phyloP scores from a whole-genome alignment of 1,140 invertebrate species.

The Papilio polytes region DNA sequence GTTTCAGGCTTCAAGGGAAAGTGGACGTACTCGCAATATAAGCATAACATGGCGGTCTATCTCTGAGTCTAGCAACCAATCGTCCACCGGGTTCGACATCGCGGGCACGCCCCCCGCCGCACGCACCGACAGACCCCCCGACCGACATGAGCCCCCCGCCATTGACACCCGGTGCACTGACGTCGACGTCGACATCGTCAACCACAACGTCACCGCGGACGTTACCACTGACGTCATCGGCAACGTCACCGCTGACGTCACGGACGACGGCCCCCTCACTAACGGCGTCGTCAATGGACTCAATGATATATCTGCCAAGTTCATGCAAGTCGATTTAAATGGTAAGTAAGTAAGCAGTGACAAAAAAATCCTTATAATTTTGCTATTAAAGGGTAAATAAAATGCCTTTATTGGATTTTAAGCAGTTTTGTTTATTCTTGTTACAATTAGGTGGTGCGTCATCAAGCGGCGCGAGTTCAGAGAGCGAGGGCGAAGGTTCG shows the following conservation, averaged over 20 bases:
- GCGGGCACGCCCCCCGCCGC: slow-evolving; percentile 46
- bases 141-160: slow-evolving; percentile 45
- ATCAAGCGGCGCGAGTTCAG: slow-evolving; percentile 69
- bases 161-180: slow-evolving; percentile 49
- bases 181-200: slow-evolving; percentile 54
- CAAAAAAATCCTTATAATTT: too few relatives aligned
- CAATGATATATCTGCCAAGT: slow-evolving; percentile 57
- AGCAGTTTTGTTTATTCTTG: background rate
- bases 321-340: slow-evolving; percentile 69
- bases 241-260: slow-evolving; percentile 47
- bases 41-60: slow-evolving; percentile 78
- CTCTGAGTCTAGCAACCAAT: slow-evolving; percentile 80
- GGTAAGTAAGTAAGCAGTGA: slow-evolving; percentile 50
- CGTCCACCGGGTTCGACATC: slow-evolving; percentile 77
- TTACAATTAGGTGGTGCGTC: slow-evolving; percentile 57
- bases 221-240: slow-evolving; percentile 54
- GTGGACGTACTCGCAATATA: slow-evolving; percentile 65
- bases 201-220: slow-evolving; percentile 57
- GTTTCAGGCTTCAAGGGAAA: slow-evolving; percentile 59
- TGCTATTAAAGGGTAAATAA: too few relatives aligned
- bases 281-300: slow-evolving; percentile 55
- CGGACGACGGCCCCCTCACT: slow-evolving; percentile 47
- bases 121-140: slow-evolving; percentile 42
- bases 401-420: too few relatives aligned
- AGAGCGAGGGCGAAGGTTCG: slow-evolving; percentile 68